phyloP scores from a whole-genome alignment of 2,888 invertebrate genomes.

The Amphipoea oculea region DNA sequence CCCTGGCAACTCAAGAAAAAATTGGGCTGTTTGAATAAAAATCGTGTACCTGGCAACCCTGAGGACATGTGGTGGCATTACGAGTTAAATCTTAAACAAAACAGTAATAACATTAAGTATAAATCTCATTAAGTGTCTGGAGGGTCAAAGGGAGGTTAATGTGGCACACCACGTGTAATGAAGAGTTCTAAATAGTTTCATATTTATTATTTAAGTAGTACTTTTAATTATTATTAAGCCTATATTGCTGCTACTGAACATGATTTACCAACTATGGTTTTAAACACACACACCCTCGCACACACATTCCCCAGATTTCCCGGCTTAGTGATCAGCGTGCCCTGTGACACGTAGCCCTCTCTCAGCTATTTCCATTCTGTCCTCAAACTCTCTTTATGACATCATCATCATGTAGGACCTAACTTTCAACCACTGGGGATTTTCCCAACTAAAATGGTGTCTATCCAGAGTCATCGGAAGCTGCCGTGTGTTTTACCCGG shows the following conservation, averaged over 20 bases:
- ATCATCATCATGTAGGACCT: too few species aligned
- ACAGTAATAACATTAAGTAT: slow-evolving; percentile 22
- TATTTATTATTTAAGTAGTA: too few species aligned
- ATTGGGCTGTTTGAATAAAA: neutral
- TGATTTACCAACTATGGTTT: neutral
- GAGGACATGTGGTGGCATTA: neutral
- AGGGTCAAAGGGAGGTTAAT: slow-evolving; percentile 18
- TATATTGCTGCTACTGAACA: neutral
- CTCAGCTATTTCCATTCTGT: too few species aligned
- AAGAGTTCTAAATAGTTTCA: neutral
- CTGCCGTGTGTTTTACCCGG: neutral
- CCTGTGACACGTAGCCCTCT: too few species aligned
- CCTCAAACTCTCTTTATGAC: too few species aligned
- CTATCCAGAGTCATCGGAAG: neutral
- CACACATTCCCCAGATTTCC: too few species aligned
- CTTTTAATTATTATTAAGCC: neutral
- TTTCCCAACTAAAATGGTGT: neutral
- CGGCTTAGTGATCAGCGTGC: too few species aligned
- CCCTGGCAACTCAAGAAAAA: neutral
- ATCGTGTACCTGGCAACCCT: slow-evolving; percentile 15
- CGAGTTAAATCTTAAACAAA: slow-evolving; percentile 7
- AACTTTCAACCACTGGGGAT: too few species aligned
- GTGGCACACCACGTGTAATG: neutral
- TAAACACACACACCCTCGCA: too few species aligned
- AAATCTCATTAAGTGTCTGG: slow-evolving; percentile 28